phyloP scores from a whole-genome alignment of 2,888 invertebrate species.

The Pollenia angustigena region DNA sequence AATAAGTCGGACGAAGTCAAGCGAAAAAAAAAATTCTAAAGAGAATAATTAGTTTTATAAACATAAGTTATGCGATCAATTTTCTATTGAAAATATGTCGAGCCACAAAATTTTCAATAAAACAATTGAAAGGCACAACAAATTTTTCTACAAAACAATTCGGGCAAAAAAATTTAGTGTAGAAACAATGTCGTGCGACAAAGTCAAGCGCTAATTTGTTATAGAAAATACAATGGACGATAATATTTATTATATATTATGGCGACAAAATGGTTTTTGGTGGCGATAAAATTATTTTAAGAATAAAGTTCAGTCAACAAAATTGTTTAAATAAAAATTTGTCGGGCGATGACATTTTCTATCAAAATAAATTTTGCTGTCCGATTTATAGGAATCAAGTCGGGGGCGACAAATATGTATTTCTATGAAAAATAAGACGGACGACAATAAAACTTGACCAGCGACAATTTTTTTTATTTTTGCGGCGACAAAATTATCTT shows the following conservation, averaged over 20 bases:
- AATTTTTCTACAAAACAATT: neutral
- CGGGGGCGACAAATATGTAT: neutral
- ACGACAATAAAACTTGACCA: too few relatives aligned
- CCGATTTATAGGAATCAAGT: neutral
- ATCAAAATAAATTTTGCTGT: too few relatives aligned
- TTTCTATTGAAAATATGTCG: constrained; percentile 2
- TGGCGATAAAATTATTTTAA: neutral
- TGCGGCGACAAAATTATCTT: neutral
- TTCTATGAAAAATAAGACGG: too few relatives aligned
- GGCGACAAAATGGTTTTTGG: neutral
- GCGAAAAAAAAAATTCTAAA: too few relatives aligned
- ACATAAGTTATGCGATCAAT: neutral
- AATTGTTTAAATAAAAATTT: neutral
- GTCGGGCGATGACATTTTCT: neutral
- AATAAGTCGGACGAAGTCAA: too few relatives aligned
- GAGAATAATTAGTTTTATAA: too few relatives aligned
- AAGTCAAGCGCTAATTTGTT: neutral
- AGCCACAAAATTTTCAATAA: neutral
- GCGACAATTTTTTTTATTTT: too few relatives aligned
- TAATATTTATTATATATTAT: too few relatives aligned
- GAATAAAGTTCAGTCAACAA: neutral
- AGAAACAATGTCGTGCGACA: neutral
- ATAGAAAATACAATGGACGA: neutral
- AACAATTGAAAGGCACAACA: neutral
- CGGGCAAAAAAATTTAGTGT: neutral